phyloP scores from a whole-genome alignment of 2,113 vertebrate genomes.

The Pitta sordida region DNA sequence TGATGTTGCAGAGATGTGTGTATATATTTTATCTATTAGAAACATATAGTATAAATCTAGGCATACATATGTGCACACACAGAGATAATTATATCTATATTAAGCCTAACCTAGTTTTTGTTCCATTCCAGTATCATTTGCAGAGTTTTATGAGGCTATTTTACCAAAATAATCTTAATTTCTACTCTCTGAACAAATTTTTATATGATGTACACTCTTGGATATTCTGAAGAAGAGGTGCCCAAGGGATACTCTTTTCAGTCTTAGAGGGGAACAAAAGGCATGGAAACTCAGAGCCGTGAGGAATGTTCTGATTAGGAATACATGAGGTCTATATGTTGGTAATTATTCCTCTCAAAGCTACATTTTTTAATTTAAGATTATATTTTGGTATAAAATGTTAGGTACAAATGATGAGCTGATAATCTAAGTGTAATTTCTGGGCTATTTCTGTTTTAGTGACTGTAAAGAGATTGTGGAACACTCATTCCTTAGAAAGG shows the following conservation, averaged over 20 bases:
- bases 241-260: not conserved
- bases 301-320: not conserved
- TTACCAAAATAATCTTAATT: not conserved
- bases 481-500: not conserved
- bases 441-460: not conserved
- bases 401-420: not conserved
- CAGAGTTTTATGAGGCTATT: not conserved
- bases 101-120: not conserved
- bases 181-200: not conserved
- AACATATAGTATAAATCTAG: not conserved
- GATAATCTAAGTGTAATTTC: not conserved
- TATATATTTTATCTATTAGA: not conserved
- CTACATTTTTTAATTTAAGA: not conserved
- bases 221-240: not conserved
- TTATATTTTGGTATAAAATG: not conserved
- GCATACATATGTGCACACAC: accelerated
- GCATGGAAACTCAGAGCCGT: not conserved
- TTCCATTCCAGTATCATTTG: not conserved
- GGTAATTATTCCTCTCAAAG: not conserved
- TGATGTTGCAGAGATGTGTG: not conserved
- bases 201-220: not conserved
- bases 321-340: not conserved
- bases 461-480: not conserved
- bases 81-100: not conserved
- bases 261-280: not conserved